These are phyloP conservation scores for Beaufortia kweichowensis DNA, from an alignment of 2,113 vertebrate species.

Conservation along the genomic window DNA sequence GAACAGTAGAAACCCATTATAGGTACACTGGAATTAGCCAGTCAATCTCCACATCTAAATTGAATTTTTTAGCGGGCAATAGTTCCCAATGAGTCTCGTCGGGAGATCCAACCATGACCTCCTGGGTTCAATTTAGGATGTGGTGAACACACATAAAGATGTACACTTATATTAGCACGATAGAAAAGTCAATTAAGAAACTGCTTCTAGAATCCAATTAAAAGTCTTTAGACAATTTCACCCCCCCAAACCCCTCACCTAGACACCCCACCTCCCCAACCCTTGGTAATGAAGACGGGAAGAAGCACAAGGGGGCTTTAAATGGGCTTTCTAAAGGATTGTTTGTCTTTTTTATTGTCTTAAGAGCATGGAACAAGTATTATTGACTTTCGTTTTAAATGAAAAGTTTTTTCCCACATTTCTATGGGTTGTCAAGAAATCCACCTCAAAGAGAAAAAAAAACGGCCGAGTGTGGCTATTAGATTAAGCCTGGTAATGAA, in stretches of 20 bases:
- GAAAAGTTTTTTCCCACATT: slow-evolving; percentile 50
- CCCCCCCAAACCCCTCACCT: slow-evolving; percentile 51
- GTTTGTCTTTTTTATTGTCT: slow-evolving; percentile 61
- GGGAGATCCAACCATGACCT: slow-evolving; percentile 65
- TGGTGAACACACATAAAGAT: slow-evolving; percentile 60
- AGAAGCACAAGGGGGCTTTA: slow-evolving; percentile 55
- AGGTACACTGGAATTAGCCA: slow-evolving; percentile 71
- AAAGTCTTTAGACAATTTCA: slow-evolving; percentile 66
- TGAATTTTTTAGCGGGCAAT: slow-evolving; percentile 68
- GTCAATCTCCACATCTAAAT: slow-evolving; percentile 75
- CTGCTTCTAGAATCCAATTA: slow-evolving; percentile 66
- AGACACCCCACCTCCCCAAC: slow-evolving; percentile 46
- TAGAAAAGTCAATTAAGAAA: slow-evolving; percentile 66
- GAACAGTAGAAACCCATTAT: slow-evolving; percentile 70
- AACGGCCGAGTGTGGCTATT: slow-evolving; percentile 48
- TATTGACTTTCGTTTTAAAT: slow-evolving; percentile 65
- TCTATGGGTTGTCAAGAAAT: slow-evolving; percentile 46
- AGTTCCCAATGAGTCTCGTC: slow-evolving; percentile 66
- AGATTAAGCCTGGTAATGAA: slow-evolving; percentile 63
- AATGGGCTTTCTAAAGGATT: slow-evolving; percentile 59
- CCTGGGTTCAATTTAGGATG: slow-evolving; percentile 73
- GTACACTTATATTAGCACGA: slow-evolving; percentile 62
- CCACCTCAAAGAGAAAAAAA: slow-evolving; percentile 22
- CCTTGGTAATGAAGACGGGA: slow-evolving; percentile 58
- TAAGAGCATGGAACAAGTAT: slow-evolving; percentile 58